Percentiles rank a stretch among this genome's conserved stretches.
Evolutionary conservation across 2,113 vertebrate species (phyloP).

Genomic region (Oenanthe melanoleuca): DNA sequence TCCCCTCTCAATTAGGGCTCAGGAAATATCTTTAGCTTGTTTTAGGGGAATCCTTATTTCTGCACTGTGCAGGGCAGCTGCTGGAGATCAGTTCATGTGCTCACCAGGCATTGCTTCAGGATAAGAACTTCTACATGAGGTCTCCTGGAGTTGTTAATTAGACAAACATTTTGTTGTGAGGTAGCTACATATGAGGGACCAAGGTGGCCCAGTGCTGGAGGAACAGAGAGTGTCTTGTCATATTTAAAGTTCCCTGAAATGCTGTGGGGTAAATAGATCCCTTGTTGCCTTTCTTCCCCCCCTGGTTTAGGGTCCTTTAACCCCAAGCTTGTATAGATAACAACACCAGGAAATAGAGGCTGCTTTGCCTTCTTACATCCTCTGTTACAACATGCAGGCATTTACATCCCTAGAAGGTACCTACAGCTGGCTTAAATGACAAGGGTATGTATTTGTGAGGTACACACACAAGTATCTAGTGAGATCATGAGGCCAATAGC

Average conservation of each 20-base stretch:
- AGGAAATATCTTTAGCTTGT: not conserved
- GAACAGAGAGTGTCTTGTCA: not conserved
- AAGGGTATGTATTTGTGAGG: not conserved
- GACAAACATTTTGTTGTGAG: not conserved
- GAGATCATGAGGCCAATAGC: not conserved
- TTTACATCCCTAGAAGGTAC: not conserved
- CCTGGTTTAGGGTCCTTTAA: not conserved
- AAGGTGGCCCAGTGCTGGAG: not conserved
- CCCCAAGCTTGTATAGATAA: not conserved
- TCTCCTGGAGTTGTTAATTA: not conserved
- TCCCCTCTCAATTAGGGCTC: slow-evolving; percentile 22
- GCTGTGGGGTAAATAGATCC: not conserved
- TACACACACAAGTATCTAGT: not conserved
- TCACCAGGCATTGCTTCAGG: not conserved
- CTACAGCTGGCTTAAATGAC: not conserved
- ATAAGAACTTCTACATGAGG: not conserved
- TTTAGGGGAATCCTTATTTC: not conserved
- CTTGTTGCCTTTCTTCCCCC: not conserved
- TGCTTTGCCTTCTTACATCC: not conserved
- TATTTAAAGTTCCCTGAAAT: not conserved
- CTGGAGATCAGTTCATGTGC: not conserved
- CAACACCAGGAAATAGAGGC: not conserved
- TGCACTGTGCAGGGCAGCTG: not conserved
- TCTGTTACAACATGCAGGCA: not conserved
- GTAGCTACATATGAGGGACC: not conserved